phyloP scores from a whole-genome alignment of 2,797 vertebrate species.

The Enteromius fasciolatus region DNA sequence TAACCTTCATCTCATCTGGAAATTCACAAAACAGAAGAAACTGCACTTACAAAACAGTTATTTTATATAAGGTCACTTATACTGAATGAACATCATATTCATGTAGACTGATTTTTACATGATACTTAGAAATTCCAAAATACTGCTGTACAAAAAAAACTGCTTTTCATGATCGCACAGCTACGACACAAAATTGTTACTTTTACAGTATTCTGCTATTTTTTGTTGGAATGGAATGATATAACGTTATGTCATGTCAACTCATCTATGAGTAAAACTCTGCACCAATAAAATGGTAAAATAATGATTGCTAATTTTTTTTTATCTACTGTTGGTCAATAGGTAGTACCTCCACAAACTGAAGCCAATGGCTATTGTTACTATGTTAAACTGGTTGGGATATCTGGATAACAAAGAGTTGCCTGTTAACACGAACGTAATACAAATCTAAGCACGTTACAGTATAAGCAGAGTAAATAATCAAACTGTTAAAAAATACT shows the following conservation, averaged over 20 bases:
- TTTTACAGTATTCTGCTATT: background rate
- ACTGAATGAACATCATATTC: background rate
- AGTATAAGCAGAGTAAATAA: background rate
- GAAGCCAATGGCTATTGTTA: too few relatives aligned
- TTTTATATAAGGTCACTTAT: background rate
- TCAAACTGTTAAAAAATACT: background rate
- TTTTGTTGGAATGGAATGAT: background rate
- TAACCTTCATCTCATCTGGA: constrained; percentile 83
- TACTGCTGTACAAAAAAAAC: background rate
- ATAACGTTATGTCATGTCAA: background rate
- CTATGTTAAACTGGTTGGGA: too few relatives aligned
- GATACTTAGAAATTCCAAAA: background rate
- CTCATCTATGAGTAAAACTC: background rate
- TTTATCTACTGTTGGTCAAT: too few relatives aligned
- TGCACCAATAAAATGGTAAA: too few relatives aligned
- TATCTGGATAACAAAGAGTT: too few relatives aligned
- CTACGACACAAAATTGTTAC: background rate
- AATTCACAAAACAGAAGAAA: background rate
- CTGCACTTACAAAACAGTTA: background rate
- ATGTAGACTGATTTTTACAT: background rate
- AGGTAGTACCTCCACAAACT: too few relatives aligned
- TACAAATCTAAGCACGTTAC: background rate
- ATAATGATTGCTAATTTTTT: too few relatives aligned
- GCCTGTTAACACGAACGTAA: background rate
- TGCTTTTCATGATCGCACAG: background rate